phyloP scores from a whole-genome alignment of 1,140 invertebrate species.

The Lordiphosa mommai region DNA sequence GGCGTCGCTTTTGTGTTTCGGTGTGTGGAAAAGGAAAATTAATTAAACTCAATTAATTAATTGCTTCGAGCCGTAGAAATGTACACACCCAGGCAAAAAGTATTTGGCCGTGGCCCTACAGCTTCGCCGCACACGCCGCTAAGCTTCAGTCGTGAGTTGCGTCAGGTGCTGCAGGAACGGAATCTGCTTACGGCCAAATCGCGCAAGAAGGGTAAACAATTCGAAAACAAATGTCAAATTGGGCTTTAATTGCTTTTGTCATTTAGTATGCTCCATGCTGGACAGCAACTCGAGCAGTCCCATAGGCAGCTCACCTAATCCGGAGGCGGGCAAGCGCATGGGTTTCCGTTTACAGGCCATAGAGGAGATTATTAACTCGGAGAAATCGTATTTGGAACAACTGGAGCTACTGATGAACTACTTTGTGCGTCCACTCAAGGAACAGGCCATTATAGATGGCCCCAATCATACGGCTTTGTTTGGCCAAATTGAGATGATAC shows the following conservation, averaged over 20 bases:
- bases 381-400: constrained; percentile 86
- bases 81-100: constrained; percentile 55
- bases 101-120: constrained; percentile 7
- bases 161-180: constrained; percentile 82
- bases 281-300: constrained; percentile 62
- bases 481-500: constrained; percentile 87
- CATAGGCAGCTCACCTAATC: constrained; percentile 63
- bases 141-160: constrained; percentile 83
- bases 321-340: constrained; percentile 79
- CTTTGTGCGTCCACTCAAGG: constrained; percentile 85
- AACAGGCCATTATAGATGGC: constrained; percentile 83
- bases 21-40: constrained; percentile 2
- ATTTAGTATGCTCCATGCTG: constrained; percentile 49
- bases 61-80: constrained; percentile 15
- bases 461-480: constrained; percentile 83
- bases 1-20: constrained; percentile 44
- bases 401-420: constrained; percentile 85
- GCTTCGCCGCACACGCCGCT: constrained; percentile 78
- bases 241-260: background rate
- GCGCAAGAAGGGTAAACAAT: constrained; percentile 81
- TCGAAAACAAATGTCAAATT: background rate
- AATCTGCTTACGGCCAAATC: constrained; percentile 84
- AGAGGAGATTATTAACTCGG: constrained; percentile 86
- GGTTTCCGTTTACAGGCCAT: constrained; percentile 82
- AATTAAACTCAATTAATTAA: no score